Evolutionary conservation across 2,888 invertebrate genomes (phyloP).

Genomic region (Gymnocheta viridis): DNA sequence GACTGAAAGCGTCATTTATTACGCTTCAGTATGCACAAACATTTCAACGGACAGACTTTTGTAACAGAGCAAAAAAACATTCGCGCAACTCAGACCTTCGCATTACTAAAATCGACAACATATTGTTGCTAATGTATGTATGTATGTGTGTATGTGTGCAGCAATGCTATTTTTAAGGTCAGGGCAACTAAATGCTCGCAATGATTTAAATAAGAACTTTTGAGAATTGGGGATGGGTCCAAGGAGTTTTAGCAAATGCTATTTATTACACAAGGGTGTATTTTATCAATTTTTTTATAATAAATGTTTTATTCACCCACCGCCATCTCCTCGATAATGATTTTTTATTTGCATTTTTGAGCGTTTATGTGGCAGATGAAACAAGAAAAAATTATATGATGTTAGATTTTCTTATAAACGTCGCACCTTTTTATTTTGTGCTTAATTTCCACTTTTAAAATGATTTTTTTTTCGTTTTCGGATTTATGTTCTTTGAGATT

Average conservation of each 20-base stretch:
- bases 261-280: conserved; percentile 72
- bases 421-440: conserved; percentile 48
- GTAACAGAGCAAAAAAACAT: neutral
- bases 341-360: conserved; percentile 10
- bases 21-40: conserved; percentile 68
- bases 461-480: neutral
- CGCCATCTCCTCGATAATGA: conserved; percentile 58
- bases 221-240: neutral
- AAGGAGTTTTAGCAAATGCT: conserved; percentile 57
- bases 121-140: conserved; percentile 47
- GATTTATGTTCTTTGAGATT: conserved; percentile 29
- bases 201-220: conserved; percentile 17
- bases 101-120: conserved; percentile 17
- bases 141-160: neutral
- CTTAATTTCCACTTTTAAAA: conserved; percentile 62
- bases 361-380: conserved; percentile 16
- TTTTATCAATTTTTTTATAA: conserved; percentile 72
- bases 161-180: conserved; percentile 11
- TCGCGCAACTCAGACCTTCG: neutral
- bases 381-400: conserved; percentile 16
- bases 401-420: conserved; percentile 15
- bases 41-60: conserved; percentile 24
- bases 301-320: conserved; percentile 50
- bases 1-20: conserved; percentile 73
- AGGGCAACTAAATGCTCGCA: conserved; percentile 20